Evolutionary conservation across 1,140 invertebrate species (phyloP).

Genomic region (Sinonovacula constricta): DNA sequence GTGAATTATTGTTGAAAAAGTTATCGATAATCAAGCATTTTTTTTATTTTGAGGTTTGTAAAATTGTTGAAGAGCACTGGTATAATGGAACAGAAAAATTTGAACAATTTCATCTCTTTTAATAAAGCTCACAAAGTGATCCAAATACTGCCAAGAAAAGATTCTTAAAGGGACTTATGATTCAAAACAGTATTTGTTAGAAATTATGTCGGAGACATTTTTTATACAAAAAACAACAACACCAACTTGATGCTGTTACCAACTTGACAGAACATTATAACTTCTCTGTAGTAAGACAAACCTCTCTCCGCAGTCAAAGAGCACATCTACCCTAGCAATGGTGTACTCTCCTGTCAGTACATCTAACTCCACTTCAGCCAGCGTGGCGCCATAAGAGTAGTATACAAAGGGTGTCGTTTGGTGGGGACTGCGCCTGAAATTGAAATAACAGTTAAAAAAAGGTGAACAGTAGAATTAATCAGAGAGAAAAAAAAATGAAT

Average conservation of each 20-base stretch:
- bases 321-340: slow-evolving; percentile 78
- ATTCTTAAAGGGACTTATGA: not conserved
- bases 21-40: no score
- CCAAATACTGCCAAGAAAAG: no score
- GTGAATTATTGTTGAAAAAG: no score
- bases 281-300: no score
- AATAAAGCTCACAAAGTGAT: no score
- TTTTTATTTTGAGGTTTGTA: no score
- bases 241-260: not conserved
- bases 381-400: slow-evolving; percentile 52
- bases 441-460: no score
- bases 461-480: no score
- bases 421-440: slow-evolving; percentile 20
- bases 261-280: not conserved
- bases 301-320: slow-evolving; percentile 76
- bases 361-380: slow-evolving; percentile 63
- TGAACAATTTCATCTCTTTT: no score
- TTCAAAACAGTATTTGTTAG: not conserved
- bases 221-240: not conserved
- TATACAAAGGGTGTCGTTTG: slow-evolving; percentile 44
- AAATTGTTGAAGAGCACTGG: no score
- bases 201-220: not conserved
- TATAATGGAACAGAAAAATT: no score
- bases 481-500: no score
- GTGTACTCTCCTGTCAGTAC: slow-evolving; percentile 74